phyloP scores from a whole-genome alignment of 1,140 invertebrate genomes.

The Oryctes rhinoceros region DNA sequence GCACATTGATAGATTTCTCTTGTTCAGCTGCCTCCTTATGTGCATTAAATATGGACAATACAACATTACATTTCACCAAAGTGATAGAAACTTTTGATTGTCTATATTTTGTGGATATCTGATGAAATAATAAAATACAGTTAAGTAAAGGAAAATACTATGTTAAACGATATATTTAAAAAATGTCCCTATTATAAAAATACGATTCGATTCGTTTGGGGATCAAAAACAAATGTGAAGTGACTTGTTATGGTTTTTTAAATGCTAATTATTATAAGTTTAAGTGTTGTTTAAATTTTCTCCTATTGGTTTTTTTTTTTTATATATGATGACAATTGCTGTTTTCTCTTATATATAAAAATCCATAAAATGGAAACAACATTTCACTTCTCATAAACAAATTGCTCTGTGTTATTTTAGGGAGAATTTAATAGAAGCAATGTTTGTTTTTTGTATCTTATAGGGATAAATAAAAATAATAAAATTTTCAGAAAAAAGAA shows the following conservation, averaged over 20 bases:
- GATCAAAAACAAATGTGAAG: conserved; percentile 37
- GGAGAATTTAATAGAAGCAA: conserved; percentile 57
- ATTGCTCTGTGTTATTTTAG: conserved; percentile 60
- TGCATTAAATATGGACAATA: conserved; percentile 46
- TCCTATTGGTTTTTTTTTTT: conserved; percentile 36
- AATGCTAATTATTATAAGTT: conserved; percentile 34
- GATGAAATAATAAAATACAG: conserved; percentile 28
- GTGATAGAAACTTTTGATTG: conserved; percentile 39
- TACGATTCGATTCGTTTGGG: conserved; percentile 34
- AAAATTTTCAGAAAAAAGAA: conserved; percentile 42
- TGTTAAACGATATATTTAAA: conserved; percentile 33
- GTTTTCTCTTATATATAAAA: conserved; percentile 40
- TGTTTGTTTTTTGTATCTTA: conserved; percentile 60
- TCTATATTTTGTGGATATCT: conserved; percentile 43
- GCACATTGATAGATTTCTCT: conserved; percentile 14
- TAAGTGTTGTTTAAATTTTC: conserved; percentile 36
- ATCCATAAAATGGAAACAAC: conserved; percentile 55
- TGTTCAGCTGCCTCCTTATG: conserved; percentile 38
- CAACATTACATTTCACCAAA: conserved; percentile 43
- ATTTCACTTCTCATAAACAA: conserved; percentile 52
- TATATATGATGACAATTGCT: conserved; percentile 31
- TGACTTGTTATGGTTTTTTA: conserved; percentile 41
- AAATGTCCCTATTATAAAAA: conserved; percentile 34
- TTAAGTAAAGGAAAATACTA: conserved; percentile 37
- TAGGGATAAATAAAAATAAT: conserved; percentile 50